Conservation (phyloP, 2,797 vertebrate genomes). For the Arrhamphus sclerolepis region DNA sequence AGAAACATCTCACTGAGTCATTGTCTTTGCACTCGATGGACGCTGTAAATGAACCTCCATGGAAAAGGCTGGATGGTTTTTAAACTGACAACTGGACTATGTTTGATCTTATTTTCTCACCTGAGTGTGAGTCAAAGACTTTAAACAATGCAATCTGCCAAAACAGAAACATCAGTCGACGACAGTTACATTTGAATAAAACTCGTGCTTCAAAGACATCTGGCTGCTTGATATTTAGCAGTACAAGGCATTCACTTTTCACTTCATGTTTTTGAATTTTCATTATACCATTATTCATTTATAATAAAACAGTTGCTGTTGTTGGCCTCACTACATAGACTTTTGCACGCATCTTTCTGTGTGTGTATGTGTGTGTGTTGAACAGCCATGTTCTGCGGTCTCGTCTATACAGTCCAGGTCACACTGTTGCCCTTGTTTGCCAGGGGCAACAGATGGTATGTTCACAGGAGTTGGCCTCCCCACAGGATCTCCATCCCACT, state of each 20-base stretch:
- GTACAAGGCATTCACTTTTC: neutral
- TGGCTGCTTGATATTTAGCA: no score
- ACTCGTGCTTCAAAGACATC: no score
- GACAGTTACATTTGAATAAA: no score
- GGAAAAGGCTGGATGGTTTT: conserved; percentile 6
- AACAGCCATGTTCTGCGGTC: conserved; percentile 10
- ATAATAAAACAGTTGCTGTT: neutral
- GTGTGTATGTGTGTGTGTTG: neutral
- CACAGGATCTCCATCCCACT: conserved; percentile 30
- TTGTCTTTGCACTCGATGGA: conserved; percentile 9
- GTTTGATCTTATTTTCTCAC: neutral
- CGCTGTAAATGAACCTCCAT: conserved; percentile 3
- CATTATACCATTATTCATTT: no score
- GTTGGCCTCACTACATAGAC: neutral
- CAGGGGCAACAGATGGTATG: conserved; percentile 65
- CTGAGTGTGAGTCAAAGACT: neutral
- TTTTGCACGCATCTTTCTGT: neutral
- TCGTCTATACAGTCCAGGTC: conserved; percentile 37
- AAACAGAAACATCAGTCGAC: no score
- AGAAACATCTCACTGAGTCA: neutral
- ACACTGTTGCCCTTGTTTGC: conserved; percentile 46
- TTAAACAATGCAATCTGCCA: neutral
- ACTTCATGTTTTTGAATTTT: neutral
- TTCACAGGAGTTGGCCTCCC: conserved; percentile 43
- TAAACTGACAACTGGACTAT: neutral